phyloP scores from a whole-genome alignment of 2,113 vertebrate species.

The Nymphicus hollandicus region DNA sequence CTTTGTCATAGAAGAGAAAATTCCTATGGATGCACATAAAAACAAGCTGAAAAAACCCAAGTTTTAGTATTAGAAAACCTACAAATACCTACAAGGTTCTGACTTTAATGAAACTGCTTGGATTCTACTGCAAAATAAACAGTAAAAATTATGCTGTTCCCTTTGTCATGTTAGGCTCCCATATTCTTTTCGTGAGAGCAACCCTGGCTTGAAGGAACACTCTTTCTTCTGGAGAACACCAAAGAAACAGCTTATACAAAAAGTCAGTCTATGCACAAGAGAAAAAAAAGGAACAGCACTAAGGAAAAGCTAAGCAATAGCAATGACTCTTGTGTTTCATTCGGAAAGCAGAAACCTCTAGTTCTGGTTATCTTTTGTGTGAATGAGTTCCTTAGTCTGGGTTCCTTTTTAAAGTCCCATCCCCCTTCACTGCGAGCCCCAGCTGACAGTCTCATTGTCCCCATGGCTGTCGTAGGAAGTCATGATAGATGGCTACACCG shows the following conservation, averaged over 20 bases:
- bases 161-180: background rate
- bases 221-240: background rate
- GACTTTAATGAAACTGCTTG: background rate
- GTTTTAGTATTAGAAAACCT: background rate
- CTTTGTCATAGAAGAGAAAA: background rate
- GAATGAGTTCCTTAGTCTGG: background rate
- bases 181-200: background rate
- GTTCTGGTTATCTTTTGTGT: conserved; percentile 2
- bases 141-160: background rate
- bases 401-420: background rate
- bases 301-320: background rate
- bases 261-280: background rate
- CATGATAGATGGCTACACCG: conserved; percentile 30
- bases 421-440: background rate
- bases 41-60: background rate
- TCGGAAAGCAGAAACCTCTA: background rate
- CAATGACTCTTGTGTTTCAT: background rate
- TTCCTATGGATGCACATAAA: background rate
- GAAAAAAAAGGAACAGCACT: background rate
- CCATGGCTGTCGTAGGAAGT: conserved; percentile 6
- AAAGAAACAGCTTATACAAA: background rate
- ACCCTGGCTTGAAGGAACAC: background rate
- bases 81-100: background rate
- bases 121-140: background rate
- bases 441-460: conserved; percentile 35